Conservation (phyloP, 2,888 invertebrate genomes). For the Itoplectis maculator region DNA sequence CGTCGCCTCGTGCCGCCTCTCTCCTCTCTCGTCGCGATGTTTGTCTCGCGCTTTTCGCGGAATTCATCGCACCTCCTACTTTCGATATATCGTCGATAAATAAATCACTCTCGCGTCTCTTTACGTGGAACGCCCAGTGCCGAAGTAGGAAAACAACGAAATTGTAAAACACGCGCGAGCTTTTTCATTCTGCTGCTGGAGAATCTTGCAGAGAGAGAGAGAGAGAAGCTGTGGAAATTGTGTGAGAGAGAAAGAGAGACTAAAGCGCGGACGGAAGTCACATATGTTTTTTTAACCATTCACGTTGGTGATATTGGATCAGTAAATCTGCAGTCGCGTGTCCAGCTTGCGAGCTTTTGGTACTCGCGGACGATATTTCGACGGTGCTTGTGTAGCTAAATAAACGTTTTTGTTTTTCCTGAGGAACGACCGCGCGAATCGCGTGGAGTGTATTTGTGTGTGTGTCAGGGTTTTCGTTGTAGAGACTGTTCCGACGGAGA, state of each 20-base stretch:
- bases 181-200: slow-evolving; percentile 1
- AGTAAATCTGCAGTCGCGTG: background rate
- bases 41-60: background rate
- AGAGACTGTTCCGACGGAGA: slow-evolving; percentile 11
- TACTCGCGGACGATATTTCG: background rate
- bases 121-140: background rate
- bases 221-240: background rate
- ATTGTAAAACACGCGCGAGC: background rate
- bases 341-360: background rate
- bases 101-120: background rate
- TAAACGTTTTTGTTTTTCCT: slow-evolving; percentile 8
- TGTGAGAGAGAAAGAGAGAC: background rate
- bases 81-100: background rate
- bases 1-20: background rate
- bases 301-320: background rate
- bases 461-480: background rate
- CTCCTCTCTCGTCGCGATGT: background rate
- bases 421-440: slow-evolving; percentile 2
- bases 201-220: background rate
- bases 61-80: background rate
- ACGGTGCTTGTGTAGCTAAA: background rate
- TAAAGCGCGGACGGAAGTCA: slow-evolving; percentile 23
- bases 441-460: background rate
- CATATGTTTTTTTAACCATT: slow-evolving; percentile 6
- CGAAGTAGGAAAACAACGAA: background rate